Percentiles rank a stretch among this genome's conserved stretches.
phyloP scores from a whole-genome alignment of 2,113 vertebrate genomes.

The Terrapene triunguis region DNA sequence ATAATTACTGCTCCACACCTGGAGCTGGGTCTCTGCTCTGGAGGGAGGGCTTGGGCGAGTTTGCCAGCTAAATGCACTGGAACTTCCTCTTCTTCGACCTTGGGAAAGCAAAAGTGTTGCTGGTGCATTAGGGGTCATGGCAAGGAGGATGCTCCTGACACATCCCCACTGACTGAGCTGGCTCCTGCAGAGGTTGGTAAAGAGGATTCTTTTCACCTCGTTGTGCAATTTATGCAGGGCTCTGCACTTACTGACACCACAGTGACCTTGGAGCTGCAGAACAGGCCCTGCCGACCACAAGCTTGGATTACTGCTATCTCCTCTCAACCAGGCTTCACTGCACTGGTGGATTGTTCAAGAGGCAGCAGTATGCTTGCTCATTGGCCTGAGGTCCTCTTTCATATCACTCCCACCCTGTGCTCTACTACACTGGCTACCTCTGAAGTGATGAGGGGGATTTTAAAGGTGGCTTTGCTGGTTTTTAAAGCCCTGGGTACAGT shows the following conservation, averaged over 20 bases:
- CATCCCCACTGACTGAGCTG: not conserved
- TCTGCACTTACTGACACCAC: not conserved
- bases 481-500: not conserved
- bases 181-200: not conserved
- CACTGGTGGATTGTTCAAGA: not conserved
- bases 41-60: rapidly evolving
- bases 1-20: not conserved
- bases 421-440: not conserved
- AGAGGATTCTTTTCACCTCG: not conserved
- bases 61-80: not conserved
- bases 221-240: not conserved
- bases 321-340: not conserved
- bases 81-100: not conserved
- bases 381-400: not conserved
- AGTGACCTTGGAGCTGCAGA: rapidly evolving
- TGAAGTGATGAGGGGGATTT: rapidly evolving
- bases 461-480: not conserved
- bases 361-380: not conserved
- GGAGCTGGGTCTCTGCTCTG: not conserved
- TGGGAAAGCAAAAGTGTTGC: rapidly evolving
- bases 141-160: not conserved
- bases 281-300: not conserved
- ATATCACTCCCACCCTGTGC: not conserved
- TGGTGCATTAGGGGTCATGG: not conserved
- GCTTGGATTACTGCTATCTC: not conserved